These are phyloP conservation scores for Chydorus sphaericus DNA, from an alignment of 2,888 invertebrate species.

Conservation along the genomic window DNA sequence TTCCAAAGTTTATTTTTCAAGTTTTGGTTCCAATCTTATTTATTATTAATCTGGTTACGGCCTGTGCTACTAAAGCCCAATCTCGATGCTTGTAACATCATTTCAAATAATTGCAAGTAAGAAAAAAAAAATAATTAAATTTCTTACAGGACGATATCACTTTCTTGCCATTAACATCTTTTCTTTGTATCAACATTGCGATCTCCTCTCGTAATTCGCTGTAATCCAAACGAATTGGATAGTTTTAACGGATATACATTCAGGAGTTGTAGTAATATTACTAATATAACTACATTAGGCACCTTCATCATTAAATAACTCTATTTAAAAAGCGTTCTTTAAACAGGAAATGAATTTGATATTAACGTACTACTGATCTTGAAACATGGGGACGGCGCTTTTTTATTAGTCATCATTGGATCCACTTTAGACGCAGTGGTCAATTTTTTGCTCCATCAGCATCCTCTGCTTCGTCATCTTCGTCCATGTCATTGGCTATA, in stretches of 20 bases:
- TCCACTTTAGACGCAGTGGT: not conserved
- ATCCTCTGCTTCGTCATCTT: not conserved
- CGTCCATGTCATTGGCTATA: not conserved
- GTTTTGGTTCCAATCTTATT: not conserved
- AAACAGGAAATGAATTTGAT: not conserved
- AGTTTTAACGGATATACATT: not conserved
- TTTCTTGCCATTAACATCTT: not conserved
- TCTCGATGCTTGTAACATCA: constrained; percentile 2
- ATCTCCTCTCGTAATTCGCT: not conserved
- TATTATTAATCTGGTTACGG: not conserved
- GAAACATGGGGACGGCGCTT: not conserved
- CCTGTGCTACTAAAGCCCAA: not conserved
- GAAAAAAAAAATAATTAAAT: not conserved
- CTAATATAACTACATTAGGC: no score
- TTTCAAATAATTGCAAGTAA: no score
- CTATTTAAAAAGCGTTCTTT: not conserved
- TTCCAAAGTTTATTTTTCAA: no score
- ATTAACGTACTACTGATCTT: not conserved
- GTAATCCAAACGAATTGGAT: not conserved
- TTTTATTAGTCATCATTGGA: not conserved
- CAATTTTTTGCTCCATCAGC: constrained; percentile 1
- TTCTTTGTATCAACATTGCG: not conserved
- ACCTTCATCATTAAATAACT: not conserved
- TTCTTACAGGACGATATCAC: not conserved
- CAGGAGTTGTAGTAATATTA: not conserved